A percentile compares a stretch with the other conserved stretches of the same genome.
phyloP scores from a whole-genome alignment of 2,888 invertebrate species.

The Cyclophora punctaria region DNA sequence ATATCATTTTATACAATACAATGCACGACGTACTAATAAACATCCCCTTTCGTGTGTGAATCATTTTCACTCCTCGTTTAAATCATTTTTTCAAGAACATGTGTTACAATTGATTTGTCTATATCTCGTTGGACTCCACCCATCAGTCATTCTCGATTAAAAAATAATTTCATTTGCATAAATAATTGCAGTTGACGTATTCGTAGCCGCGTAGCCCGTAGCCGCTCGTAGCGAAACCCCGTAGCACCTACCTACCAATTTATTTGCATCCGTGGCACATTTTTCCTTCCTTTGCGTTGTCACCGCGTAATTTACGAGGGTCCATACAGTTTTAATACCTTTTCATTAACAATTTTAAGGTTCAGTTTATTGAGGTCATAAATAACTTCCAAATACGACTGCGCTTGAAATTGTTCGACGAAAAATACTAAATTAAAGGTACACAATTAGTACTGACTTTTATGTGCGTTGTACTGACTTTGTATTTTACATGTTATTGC shows the following conservation, averaged over 20 bases:
- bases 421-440: constrained; percentile 35
- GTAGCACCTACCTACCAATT: constrained; percentile 31
- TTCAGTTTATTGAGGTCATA: constrained; percentile 73
- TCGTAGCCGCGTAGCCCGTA: constrained; percentile 3
- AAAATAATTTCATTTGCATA: too few species aligned
- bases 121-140: too few species aligned
- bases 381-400: constrained; percentile 54
- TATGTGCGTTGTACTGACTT: constrained; percentile 6
- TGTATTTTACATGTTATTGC: constrained; percentile 13
- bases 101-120: too few species aligned
- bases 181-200: too few species aligned
- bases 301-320: constrained; percentile 71
- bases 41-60: too few species aligned
- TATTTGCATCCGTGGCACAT: constrained; percentile 60
- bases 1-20: too few species aligned
- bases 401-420: constrained; percentile 31
- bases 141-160: too few species aligned
- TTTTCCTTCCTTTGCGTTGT: constrained; percentile 65
- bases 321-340: constrained; percentile 68
- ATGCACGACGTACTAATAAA: too few species aligned
- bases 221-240: constrained; percentile 11
- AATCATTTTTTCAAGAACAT: too few species aligned
- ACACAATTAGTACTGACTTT: constrained; percentile 24
- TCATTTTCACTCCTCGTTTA: too few species aligned
- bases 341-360: constrained; percentile 76